Conservation (phyloP, 2,888 invertebrate genomes). For the Xestia rhomboidea region DNA sequence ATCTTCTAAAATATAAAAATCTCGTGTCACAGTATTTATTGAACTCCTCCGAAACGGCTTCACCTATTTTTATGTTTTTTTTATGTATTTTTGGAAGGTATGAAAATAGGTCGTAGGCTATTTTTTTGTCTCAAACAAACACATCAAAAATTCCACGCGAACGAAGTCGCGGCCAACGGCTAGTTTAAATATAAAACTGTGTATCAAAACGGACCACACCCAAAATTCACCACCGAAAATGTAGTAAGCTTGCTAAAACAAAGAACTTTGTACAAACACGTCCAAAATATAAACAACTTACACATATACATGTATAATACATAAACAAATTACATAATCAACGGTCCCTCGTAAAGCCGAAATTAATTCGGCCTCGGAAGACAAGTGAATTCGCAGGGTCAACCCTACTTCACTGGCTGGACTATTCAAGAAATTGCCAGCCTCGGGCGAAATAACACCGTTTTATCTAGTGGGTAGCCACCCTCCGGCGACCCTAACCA, state of each 20-base stretch:
- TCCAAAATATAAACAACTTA: slow-evolving; percentile 33
- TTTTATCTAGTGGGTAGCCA: slow-evolving; percentile 77
- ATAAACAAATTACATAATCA: slow-evolving; percentile 70
- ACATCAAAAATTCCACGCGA: too few relatives aligned
- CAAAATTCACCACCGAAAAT: not conserved
- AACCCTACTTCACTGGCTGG: slow-evolving; percentile 72
- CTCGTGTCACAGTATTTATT: too few relatives aligned
- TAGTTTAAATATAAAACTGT: not conserved
- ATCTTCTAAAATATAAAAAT: too few relatives aligned
- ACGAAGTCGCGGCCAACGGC: too few relatives aligned
- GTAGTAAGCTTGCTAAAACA: slow-evolving; percentile 31
- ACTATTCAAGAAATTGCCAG: slow-evolving; percentile 85
- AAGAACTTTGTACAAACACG: slow-evolving; percentile 44
- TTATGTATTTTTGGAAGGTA: too few relatives aligned
- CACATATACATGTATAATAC: slow-evolving; percentile 40
- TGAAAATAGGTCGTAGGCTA: too few relatives aligned
- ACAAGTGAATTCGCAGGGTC: slow-evolving; percentile 70
- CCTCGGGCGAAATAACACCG: slow-evolving; percentile 76
- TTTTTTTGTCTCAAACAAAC: too few relatives aligned
- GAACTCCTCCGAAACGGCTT: too few relatives aligned
- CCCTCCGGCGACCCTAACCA: slow-evolving; percentile 69
- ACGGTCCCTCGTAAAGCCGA: slow-evolving; percentile 74
- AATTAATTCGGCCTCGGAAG: slow-evolving; percentile 79
- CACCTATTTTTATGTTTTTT: too few relatives aligned
- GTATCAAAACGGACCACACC: not conserved